Base-by-base conservation (phyloP, 2,888 invertebrate genomes). In the Pseudococcus jackbeardsleyi region DNA sequence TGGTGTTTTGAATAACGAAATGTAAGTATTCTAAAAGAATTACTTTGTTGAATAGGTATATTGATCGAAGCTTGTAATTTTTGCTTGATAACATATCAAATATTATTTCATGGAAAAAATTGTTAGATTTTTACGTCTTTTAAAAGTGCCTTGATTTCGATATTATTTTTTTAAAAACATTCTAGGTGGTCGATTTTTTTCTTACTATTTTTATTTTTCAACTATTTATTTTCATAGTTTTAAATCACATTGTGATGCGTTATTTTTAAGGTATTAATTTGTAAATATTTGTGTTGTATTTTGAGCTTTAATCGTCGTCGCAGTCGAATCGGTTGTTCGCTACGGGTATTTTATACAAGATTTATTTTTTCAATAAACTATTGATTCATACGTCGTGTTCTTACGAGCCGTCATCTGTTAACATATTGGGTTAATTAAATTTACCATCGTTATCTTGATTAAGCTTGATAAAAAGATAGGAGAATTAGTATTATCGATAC, bases 361-460 rank as follows among this genome's bases (percentile, higher is more conserved):
- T 72, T 72, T 72, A 15, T 39, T 33, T 33, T 82, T 46, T 82
- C 79, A 82, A 46, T 42, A 82, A 82, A 82, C 9, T 82, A 82
- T 82, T 82, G 42, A 82, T 82, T 82, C 46, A 19, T 46, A 5
- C 46, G 26, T 33, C 9, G 46, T 82, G 46, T 82, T 82, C 12
- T 46, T 19, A 64, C 64, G 9, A 64, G 19, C 22, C 11, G 17
- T 82, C n/a, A 17, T 82, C 46, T 82, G 9, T 4, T 15, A 72
- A 17, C 15, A 9, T 82, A 46, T 19, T 12, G 9, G 46, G 19
- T 82, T 46, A 46, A 46, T 82, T 82, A 82, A 46, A 46, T 82
- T 46, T 7, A 9, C 79, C 19, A 42, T 82, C 19, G 19, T 46
- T 46, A 82, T 82, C 79, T 82, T 46, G 46, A 82, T 82, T 0